Evolutionary conservation across 2,797 vertebrate genomes (phyloP).

Genomic region (Falco concolor): DNA sequence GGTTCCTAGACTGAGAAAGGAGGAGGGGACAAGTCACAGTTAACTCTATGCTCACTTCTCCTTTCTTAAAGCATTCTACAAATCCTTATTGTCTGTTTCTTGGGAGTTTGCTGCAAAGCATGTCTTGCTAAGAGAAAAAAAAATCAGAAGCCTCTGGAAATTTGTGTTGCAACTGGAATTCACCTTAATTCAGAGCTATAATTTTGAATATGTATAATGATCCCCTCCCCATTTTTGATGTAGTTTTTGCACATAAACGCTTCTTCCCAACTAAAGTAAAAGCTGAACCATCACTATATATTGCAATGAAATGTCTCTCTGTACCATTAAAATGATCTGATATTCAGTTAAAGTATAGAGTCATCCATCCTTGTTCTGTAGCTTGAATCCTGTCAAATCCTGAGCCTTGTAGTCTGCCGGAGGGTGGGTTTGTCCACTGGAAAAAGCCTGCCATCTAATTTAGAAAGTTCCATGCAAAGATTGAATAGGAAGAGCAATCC

Average conservation of each 20-base stretch:
- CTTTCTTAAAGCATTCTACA: background rate
- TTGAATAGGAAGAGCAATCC: background rate
- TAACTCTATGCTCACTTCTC: background rate
- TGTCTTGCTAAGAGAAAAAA: background rate
- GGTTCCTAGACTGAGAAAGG: constrained; percentile 21
- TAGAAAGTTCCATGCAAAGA: background rate
- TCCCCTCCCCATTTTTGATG: background rate
- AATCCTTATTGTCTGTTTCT: background rate
- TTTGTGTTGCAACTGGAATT: background rate
- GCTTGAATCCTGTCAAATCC: background rate
- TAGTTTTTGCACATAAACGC: background rate
- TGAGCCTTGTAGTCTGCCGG: background rate
- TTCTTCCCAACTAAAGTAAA: background rate
- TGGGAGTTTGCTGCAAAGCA: background rate
- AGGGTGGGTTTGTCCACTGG: background rate
- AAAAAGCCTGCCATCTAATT: background rate
- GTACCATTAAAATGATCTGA: background rate
- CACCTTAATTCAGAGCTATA: background rate
- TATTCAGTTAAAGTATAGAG: background rate
- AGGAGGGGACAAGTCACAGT: background rate
- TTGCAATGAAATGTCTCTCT: background rate
- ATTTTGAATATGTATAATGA: background rate
- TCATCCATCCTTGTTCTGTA: background rate
- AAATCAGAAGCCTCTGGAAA: background rate
- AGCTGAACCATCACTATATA: background rate